phyloP scores from a whole-genome alignment of 2,113 vertebrate species.

The Platysteira castanea region DNA sequence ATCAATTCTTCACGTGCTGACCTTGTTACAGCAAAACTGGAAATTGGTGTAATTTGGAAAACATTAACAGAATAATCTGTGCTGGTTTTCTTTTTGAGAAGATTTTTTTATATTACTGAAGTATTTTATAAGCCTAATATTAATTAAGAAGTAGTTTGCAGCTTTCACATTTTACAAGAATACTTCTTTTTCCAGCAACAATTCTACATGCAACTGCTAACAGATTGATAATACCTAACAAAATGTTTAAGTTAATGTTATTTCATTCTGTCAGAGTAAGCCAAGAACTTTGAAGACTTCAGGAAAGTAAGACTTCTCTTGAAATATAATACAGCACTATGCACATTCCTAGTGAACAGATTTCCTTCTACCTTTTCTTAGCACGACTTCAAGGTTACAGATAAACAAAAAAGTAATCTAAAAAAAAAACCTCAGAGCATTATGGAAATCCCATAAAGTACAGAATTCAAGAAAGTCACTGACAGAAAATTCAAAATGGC shows the following conservation, averaged over 20 bases:
- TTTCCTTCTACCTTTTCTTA: neutral
- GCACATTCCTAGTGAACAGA: neutral
- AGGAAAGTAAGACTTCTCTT: neutral
- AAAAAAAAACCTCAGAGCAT: neutral
- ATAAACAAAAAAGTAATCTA: neutral
- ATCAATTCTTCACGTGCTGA: rapidly evolving
- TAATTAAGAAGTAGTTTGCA: neutral
- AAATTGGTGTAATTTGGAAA: neutral
- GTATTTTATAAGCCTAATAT: neutral
- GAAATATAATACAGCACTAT: neutral
- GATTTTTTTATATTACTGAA: neutral
- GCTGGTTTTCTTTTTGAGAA: neutral
- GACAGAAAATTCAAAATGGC: neutral
- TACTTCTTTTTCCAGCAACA: neutral
- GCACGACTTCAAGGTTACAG: neutral
- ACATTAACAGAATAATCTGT: neutral
- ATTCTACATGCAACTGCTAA: neutral
- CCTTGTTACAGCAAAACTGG: neutral
- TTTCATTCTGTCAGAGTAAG: neutral
- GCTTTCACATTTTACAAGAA: neutral
- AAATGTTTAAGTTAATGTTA: neutral
- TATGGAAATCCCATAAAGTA: neutral
- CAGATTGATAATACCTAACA: neutral
- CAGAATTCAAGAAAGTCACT: neutral
- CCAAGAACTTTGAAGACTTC: neutral